These are phyloP conservation scores for Dryobates pubescens DNA, from an alignment of 2,797 vertebrate species.

Conservation along the genomic window DNA sequence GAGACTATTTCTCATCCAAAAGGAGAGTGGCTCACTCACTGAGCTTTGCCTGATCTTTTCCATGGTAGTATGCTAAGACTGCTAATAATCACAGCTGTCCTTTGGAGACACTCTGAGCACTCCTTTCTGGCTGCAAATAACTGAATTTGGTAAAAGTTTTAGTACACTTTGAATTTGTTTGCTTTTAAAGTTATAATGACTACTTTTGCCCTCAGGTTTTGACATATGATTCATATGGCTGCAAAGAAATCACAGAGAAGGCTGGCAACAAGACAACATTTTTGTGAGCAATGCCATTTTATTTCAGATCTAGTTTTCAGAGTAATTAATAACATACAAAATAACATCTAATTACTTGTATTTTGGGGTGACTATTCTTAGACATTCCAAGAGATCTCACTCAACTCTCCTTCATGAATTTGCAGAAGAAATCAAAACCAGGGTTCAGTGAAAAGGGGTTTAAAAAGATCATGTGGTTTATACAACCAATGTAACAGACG, in stretches of 20 bases:
- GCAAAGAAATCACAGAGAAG: background rate
- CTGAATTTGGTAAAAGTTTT: background rate
- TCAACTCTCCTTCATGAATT: background rate
- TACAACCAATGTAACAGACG: background rate
- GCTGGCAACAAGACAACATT: background rate
- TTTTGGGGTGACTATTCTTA: background rate
- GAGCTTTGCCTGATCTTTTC: background rate
- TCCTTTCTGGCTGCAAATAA: background rate
- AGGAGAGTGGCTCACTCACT: fast-evolving
- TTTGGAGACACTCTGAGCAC: background rate
- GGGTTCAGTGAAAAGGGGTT: background rate
- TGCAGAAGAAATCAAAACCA: background rate
- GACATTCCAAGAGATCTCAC: background rate
- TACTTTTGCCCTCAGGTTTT: background rate
- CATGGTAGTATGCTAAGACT: background rate
- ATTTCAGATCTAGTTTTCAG: background rate
- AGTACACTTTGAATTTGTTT: background rate
- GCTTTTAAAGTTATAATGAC: background rate
- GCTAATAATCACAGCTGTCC: background rate
- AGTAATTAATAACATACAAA: background rate
- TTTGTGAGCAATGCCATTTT: background rate
- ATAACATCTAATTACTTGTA: background rate
- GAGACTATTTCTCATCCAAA: background rate
- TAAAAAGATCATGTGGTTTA: background rate
- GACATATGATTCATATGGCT: background rate